A percentile compares a stretch with the other conserved stretches of the same genome.
Conservation (phyloP, 2,113 vertebrate genomes). For the Glaucomys volans region DNA sequence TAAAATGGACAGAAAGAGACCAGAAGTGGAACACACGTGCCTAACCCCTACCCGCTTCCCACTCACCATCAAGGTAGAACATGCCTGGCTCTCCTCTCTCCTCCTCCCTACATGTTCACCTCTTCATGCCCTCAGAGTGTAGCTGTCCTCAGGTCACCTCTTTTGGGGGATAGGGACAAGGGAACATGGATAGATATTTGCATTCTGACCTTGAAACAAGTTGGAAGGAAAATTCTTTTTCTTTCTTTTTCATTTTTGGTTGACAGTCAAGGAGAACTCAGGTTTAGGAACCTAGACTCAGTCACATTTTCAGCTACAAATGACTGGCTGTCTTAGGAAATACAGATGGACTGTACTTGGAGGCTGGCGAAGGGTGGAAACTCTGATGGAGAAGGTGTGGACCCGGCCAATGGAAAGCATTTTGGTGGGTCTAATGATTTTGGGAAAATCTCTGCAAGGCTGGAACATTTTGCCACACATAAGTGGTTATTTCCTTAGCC, state of each 20-base stretch:
- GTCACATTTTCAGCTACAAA: conserved; percentile 50
- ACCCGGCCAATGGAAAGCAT: conserved; percentile 61
- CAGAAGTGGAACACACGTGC: background rate
- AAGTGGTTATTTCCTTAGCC: conserved; percentile 82
- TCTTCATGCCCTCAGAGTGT: background rate
- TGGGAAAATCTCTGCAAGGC: conserved; percentile 80
- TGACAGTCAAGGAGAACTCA: conserved; percentile 12
- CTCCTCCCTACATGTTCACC: background rate
- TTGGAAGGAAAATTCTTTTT: background rate
- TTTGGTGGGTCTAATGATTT: conserved; percentile 79
- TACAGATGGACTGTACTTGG: conserved; percentile 54
- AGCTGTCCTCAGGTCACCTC: background rate
- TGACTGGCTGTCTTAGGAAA: conserved; percentile 65
- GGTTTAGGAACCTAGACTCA: conserved; percentile 40
- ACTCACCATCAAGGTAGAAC: background rate
- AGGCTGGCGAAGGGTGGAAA: conserved; percentile 72
- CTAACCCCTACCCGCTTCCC: background rate
- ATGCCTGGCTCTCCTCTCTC: background rate
- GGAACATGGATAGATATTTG: background rate
- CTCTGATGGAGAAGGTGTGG: conserved; percentile 73
- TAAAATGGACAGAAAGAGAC: background rate
- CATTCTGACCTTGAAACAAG: background rate
- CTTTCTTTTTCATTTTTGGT: conserved; percentile 32
- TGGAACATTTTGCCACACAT: conserved; percentile 81
- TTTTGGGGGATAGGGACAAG: background rate